A percentile compares a stretch with the other conserved stretches of the same genome.
Evolutionary conservation across 2,113 vertebrate species (phyloP).

Genomic region (Romanogobio albipinnatus): DNA sequence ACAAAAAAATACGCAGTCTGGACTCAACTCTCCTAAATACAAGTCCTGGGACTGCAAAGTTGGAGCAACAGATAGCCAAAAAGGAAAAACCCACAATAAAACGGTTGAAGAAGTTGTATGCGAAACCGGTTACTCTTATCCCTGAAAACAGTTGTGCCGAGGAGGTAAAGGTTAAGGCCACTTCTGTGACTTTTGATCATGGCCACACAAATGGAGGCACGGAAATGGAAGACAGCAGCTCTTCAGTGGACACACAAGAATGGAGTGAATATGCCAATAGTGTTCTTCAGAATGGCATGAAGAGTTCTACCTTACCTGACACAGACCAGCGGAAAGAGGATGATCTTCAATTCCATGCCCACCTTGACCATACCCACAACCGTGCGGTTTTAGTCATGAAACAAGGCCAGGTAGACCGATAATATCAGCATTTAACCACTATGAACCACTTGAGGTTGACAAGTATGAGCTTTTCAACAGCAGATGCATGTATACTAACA

Average conservation of each 20-base stretch:
- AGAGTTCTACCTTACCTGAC: neutral
- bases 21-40: slow-evolving; percentile 56
- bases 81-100: slow-evolving; percentile 71
- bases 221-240: slow-evolving; percentile 47
- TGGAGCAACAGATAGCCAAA: slow-evolving; percentile 62
- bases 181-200: slow-evolving; percentile 44
- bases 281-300: slow-evolving; percentile 61
- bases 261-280: slow-evolving; percentile 68
- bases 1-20: slow-evolving; percentile 50
- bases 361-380: slow-evolving; percentile 66
- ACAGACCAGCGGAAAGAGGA: slow-evolving; percentile 59
- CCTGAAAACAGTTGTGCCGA: slow-evolving; percentile 8
- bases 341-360: slow-evolving; percentile 65
- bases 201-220: slow-evolving; percentile 68
- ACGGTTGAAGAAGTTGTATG: slow-evolving; percentile 67
- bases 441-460: no score
- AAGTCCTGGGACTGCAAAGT: slow-evolving; percentile 51
- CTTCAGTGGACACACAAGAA: slow-evolving; percentile 64
- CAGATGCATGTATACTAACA: no score
- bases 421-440: neutral
- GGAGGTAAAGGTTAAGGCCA: slow-evolving; percentile 28
- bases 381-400: slow-evolving; percentile 75
- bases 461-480: no score
- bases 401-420: slow-evolving; percentile 71
- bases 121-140: slow-evolving; percentile 55